Conservation (phyloP, 1,140 invertebrate species). For the Drosophila willistoni region DNA sequence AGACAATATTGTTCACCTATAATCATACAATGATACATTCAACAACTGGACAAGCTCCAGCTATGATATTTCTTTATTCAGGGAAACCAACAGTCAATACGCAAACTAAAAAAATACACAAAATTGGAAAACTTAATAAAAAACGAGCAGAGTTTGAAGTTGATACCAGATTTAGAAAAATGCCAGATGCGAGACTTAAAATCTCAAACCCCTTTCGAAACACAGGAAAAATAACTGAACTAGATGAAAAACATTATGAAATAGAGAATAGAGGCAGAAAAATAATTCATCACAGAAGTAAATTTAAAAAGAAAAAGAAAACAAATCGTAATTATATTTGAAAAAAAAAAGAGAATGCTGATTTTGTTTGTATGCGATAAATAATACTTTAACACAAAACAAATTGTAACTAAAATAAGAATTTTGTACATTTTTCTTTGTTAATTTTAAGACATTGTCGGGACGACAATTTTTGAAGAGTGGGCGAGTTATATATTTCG, state of each 20-base stretch:
- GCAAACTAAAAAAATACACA: not conserved
- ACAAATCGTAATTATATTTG: no score
- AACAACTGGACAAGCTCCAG: not conserved
- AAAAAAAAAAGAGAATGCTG: not conserved
- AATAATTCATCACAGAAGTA: not conserved
- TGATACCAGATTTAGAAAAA: not conserved
- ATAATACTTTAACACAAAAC: not conserved
- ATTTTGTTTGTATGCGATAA: not conserved
- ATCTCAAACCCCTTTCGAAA: no score
- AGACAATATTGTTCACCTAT: no score
- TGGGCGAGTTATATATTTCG: not conserved
- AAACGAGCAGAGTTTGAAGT: not conserved
- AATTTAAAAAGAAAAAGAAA: constrained; percentile 15
- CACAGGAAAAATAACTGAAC: constrained; percentile 3
- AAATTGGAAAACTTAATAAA: not conserved
- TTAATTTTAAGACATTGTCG: not conserved
- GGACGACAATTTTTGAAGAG: not conserved
- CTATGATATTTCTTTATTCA: not conserved
- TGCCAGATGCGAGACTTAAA: constrained; percentile 1
- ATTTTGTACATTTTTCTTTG: no score
- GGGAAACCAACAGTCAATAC: not conserved
- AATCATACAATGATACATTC: not conserved
- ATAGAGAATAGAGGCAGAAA: constrained; percentile 7
- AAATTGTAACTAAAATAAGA: not conserved
- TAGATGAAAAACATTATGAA: constrained; percentile 15